Evolutionary conservation across 1,140 invertebrate species (phyloP), one percentile per base, ranked within the genome.

Genomic region (Nasonia giraulti): DNA sequence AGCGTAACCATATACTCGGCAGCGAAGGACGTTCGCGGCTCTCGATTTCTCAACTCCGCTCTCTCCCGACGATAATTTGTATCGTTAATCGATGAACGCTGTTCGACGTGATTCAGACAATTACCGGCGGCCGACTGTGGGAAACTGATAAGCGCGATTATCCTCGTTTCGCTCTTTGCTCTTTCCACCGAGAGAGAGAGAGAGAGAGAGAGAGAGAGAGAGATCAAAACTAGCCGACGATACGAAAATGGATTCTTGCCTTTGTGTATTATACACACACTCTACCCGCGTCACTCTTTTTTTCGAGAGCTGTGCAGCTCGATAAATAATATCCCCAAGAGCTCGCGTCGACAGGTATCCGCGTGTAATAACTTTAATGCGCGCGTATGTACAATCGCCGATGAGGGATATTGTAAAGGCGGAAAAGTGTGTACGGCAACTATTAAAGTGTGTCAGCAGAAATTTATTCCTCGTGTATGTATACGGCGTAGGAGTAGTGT

Each of bases 21-120:
- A 8, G 40, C 68, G 44, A 50, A 73, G 44, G 79, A 81, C 73
- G 73, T 20, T 44, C 37, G 17, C 62, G 50, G 20, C 40, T 55
- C 40, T 55, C n/a, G 69, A 81, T 85, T 81, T 85, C 84, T 82
- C 84, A 73, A 77, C 50, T 11, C 47, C 40, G 37, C 47, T 5
- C 80, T 7, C 66, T 3, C 55, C n/a, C 44, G 55, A 83, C 55
- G 74, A 85, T 85, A 85, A 82, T 85, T 85, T 82, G 84, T 85
- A 85, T 85, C 84, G 84, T 78, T 85, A 85, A 85, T 85, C 84
- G 80, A 82, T 85, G 74, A 85, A 85, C 62, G 80, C 66, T 85
- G 80, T 85, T 85, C 74, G 44, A 31, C 79, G 79, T 55, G 71
- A 85, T 85, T 85, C 79, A 80, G 62, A 85, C 84, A 85, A 85